Evolutionary conservation across 2,797 vertebrate genomes (phyloP).

Genomic region (Champsocephalus esox): DNA sequence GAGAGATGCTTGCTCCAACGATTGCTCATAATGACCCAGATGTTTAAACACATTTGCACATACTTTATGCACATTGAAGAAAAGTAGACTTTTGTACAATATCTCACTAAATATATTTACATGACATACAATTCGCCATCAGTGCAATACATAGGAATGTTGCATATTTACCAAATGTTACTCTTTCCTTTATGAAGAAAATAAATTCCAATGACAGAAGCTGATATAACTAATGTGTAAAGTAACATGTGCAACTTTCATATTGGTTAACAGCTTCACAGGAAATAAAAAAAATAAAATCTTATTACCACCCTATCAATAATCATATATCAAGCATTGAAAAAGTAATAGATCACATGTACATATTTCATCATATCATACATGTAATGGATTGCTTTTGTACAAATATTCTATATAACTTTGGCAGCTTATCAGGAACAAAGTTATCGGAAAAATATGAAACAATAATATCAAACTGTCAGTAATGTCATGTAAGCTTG

Average conservation of each 20-base stretch:
- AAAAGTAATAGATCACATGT: slow-evolving; percentile 85
- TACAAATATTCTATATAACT: slow-evolving; percentile 89
- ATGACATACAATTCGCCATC: slow-evolving; percentile 94
- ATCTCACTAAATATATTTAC: slow-evolving; percentile 97
- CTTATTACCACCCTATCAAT: slow-evolving; percentile 79
- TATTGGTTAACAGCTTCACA: slow-evolving; percentile 84
- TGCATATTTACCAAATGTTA: slow-evolving; percentile 97
- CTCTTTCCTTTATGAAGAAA: slow-evolving; percentile 90
- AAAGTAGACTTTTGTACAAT: slow-evolving; percentile 90
- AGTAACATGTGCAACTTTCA: slow-evolving; percentile 88
- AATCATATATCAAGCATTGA: slow-evolving; percentile 83
- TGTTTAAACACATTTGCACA: slow-evolving; percentile 76
- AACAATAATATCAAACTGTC: slow-evolving; percentile 90
- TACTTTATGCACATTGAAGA: slow-evolving; percentile 83
- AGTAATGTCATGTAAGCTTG: slow-evolving; percentile 89
- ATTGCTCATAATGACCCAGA: slow-evolving; percentile 62
- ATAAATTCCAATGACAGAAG: slow-evolving; percentile 88
- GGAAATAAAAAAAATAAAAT: slow-evolving; percentile 84
- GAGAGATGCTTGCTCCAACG: slow-evolving; percentile 33
- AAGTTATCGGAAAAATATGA: slow-evolving; percentile 88
- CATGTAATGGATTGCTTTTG: slow-evolving; percentile 86
- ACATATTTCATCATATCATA: slow-evolving; percentile 81
- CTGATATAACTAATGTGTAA: slow-evolving; percentile 89
- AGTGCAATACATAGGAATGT: slow-evolving; percentile 98
- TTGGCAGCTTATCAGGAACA: slow-evolving; percentile 93